A percentile compares a stretch with the other conserved stretches of the same genome.
These are phyloP conservation scores for Myodes glareolus DNA, from an alignment of 2,113 vertebrate species.

Conservation along the genomic window DNA sequence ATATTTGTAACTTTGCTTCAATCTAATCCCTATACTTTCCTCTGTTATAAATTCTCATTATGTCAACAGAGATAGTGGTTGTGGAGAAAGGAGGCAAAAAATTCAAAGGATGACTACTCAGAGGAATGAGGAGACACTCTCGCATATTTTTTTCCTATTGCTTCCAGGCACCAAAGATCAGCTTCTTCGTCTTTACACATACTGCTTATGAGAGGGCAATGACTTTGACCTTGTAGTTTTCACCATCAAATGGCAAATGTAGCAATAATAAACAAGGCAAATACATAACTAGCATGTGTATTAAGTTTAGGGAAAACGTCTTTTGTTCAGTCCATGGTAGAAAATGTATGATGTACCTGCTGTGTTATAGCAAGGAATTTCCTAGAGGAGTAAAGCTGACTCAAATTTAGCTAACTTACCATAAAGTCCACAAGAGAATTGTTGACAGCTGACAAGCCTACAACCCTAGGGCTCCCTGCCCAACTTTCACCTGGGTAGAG, in stretches of 20 bases:
- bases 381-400: not conserved
- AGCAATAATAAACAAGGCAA: not conserved
- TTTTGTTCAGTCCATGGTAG: not conserved
- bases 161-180: not conserved
- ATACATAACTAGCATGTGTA: not conserved
- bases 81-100: not conserved
- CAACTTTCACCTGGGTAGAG: not conserved
- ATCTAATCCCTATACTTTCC: not conserved
- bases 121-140: not conserved
- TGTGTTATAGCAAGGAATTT: not conserved
- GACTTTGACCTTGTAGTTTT: not conserved
- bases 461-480: too few relatives aligned
- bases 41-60: not conserved
- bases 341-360: rapidly evolving
- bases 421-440: not conserved
- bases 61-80: not conserved
- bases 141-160: not conserved
- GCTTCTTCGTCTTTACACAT: not conserved
- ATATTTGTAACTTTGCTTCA: not conserved
- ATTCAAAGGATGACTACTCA: not conserved
- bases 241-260: not conserved
- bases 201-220: not conserved
- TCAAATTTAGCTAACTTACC: too few relatives aligned
- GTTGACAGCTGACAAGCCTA: not conserved
- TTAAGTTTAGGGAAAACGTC: not conserved